These are phyloP conservation scores for Myopa tessellatipennis DNA, from an alignment of 2,888 invertebrate genomes.

Conservation along the genomic window DNA sequence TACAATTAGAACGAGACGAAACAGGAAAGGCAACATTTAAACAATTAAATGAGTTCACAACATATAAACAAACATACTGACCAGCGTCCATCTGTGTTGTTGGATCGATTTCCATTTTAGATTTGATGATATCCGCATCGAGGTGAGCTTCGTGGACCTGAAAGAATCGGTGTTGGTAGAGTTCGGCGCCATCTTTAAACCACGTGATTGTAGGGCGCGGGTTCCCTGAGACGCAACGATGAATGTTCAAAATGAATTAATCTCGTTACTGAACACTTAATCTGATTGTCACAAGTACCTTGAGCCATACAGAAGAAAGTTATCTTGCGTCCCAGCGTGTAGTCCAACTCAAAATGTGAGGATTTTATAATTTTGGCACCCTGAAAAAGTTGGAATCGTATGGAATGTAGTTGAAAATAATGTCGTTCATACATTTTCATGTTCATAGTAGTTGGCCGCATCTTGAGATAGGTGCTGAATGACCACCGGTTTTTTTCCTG, in stretches of 20 bases:
- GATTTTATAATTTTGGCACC: conserved; percentile 90
- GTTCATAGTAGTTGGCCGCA: conserved; percentile 90
- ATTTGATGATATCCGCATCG: conserved; percentile 84
- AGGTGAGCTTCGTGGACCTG: conserved; percentile 93
- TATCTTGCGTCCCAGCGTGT: conserved; percentile 92
- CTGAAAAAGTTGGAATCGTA: conserved; percentile 68
- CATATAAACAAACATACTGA: no score
- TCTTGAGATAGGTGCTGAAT: conserved; percentile 85
- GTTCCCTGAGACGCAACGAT: conserved; percentile 60
- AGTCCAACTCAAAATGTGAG: conserved; percentile 93
- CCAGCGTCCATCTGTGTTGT: conserved; percentile 96
- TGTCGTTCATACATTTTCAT: conserved; percentile 76
- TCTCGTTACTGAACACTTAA: background rate
- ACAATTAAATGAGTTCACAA: no score
- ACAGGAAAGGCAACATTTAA: no score
- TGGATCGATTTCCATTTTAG: conserved; percentile 94
- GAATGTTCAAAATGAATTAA: background rate
- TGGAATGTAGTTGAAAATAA: background rate
- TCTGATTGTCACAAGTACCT: conserved; percentile 69
- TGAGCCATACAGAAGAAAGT: conserved; percentile 91
- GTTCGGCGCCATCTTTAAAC: conserved; percentile 96
- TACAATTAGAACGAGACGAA: no score
- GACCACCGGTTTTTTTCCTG: conserved; percentile 66
- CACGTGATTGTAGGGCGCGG: conserved; percentile 93
- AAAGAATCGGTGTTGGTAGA: conserved; percentile 88